Evolutionary conservation across 2,113 vertebrate species (phyloP), one percentile per base, ranked within the genome.

Genomic region (Prietella phreatophila): DNA sequence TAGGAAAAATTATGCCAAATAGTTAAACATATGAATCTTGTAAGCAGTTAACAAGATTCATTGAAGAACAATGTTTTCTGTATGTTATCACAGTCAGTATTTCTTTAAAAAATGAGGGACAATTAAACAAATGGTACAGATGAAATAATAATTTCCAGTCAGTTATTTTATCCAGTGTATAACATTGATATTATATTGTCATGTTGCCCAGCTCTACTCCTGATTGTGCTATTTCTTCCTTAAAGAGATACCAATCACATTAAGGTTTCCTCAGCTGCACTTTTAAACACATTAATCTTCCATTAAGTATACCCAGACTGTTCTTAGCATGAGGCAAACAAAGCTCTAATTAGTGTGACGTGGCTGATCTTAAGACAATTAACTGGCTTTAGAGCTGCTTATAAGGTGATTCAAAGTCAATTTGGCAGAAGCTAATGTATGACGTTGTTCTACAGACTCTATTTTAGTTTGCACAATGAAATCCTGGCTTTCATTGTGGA

Each of bases 341-440:
- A 87, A 91, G 88, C 87, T 53, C 87, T 86, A 82, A 86, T 89
- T 92, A 90, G 88, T 69, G 86, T 90, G 91, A 91, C 76, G 84
- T 88, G 67, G 65, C 33, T 79, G 83, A 88, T 88, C 86, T 83
- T 91, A 91, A 91, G 89, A 50, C 82, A 88, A 86, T 92, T 89
- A 88, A 47, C 86, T 56, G 79, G 87, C 42, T 86, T 86, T 86
- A 81, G 42, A 50, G 20, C 78, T 67, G 84, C 61, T 88, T 87
- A 85, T 88, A 84, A 88, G 84, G 78, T 80, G 47, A 86, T 90
- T 84, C 53, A 36, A 56, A 82, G 53, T 60, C 80, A 65, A 89
- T 60, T 83, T 89, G 87, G 84, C 76, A 65, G 39, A 83, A 69
- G 82, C 63, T 85, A 20, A 53, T 7, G 42, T 76, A 61, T 76